Evolutionary conservation across 37 sponge, comb jelly and placozoan species (phyloP).

Genomic region (Dysidea cf. avara): DNA sequence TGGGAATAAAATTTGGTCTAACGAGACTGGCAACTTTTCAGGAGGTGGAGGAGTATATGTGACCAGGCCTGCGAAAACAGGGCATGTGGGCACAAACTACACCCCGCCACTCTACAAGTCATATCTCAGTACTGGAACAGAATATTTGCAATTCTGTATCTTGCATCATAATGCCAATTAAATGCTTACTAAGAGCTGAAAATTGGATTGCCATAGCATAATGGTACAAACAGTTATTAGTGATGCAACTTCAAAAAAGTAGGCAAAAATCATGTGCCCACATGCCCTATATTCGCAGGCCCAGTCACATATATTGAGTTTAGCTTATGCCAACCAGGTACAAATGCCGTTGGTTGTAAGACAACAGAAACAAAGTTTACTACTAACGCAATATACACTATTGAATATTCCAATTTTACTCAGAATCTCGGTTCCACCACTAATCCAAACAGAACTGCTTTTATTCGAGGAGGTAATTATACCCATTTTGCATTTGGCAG

Average conservation of each 20-base stretch:
- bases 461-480: constrained; percentile 11
- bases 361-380: neutral
- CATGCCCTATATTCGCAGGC: too few species aligned
- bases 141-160: too few species aligned
- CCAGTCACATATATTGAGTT: constrained; percentile 23
- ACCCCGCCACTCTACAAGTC: too few species aligned
- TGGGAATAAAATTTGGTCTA: neutral
- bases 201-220: too few species aligned
- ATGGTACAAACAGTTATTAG: too few species aligned
- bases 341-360: neutral
- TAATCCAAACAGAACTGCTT: neutral
- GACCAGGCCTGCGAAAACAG: too few species aligned
- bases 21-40: neutral
- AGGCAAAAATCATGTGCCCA: too few species aligned
- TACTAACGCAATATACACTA: constrained; percentile 5
- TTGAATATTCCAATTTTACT: neutral
- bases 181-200: too few species aligned
- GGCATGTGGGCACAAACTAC: too few species aligned
- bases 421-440: constrained; percentile 20
- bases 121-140: too few species aligned
- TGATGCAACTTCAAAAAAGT: too few species aligned
- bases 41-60: constrained; percentile 23
- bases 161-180: too few species aligned
- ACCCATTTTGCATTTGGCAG: constrained; percentile 64
- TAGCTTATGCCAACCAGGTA: constrained; percentile 2